phyloP scores from a whole-genome alignment of 2,113 vertebrate species.

The Ardeotis arabs region DNA sequence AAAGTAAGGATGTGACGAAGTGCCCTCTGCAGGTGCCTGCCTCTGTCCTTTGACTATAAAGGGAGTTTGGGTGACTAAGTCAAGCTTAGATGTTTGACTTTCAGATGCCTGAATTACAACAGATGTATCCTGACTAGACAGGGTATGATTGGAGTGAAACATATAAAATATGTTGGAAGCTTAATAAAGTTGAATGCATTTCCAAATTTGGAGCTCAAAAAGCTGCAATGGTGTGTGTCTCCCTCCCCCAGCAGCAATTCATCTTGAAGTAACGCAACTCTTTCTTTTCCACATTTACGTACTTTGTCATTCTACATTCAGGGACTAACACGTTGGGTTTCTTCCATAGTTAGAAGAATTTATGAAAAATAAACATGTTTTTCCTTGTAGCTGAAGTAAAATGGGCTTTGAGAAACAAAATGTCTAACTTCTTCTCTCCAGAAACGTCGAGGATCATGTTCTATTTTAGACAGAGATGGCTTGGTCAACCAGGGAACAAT shows the following conservation, averaged over 20 bases:
- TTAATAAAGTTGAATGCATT: not conserved
- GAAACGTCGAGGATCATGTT: not conserved
- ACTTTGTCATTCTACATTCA: not conserved
- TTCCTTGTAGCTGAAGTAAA: not conserved
- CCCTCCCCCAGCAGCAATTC: not conserved
- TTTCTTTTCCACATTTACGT: not conserved
- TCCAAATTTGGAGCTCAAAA: slow-evolving; percentile 21
- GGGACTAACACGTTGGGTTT: not conserved
- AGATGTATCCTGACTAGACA: not conserved
- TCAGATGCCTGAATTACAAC: not conserved
- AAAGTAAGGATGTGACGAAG: not conserved
- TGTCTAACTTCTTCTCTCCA: not conserved
- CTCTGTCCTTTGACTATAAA: not conserved
- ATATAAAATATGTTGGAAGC: not conserved
- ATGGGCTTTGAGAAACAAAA: not conserved
- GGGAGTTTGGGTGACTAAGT: not conserved
- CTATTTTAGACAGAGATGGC: not conserved
- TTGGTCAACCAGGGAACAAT: not conserved
- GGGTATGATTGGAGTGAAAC: not conserved
- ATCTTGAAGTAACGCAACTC: not conserved
- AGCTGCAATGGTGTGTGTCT: not conserved
- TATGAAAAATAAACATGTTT: not conserved
- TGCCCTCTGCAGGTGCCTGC: not conserved
- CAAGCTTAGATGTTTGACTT: not conserved
- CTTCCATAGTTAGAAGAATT: not conserved